A percentile compares a stretch with the other conserved stretches of the same genome.
Evolutionary conservation across 2,888 invertebrate species (phyloP).

Genomic region (Dryomyza anilis): DNA sequence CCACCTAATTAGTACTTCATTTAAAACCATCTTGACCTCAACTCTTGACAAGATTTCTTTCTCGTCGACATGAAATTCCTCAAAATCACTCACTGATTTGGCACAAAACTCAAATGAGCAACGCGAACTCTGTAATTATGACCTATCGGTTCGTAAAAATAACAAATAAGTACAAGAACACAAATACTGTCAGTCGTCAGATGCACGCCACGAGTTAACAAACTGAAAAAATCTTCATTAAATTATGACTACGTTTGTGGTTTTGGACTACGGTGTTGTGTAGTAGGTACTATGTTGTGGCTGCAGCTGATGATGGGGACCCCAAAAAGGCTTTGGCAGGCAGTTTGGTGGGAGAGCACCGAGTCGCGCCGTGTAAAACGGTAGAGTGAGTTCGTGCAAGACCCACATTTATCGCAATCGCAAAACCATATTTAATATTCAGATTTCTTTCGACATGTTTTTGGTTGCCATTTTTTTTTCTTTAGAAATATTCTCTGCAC

Average conservation of each 20-base stretch:
- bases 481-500: slow-evolving; percentile 1
- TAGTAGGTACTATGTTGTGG: background rate
- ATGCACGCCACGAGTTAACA: slow-evolving; percentile 36
- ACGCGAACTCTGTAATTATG: slow-evolving; percentile 18
- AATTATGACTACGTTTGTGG: slow-evolving; percentile 29
- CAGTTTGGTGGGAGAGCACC: slow-evolving; percentile 2
- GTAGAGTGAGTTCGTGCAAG: slow-evolving; percentile 33
- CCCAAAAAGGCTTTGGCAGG: too few species aligned
- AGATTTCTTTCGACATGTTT: slow-evolving; percentile 33
- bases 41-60: too few species aligned
- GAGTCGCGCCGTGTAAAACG: background rate
- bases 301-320: background rate
- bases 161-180: slow-evolving; percentile 23
- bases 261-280: background rate
- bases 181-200: slow-evolving; percentile 30
- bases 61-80: too few species aligned
- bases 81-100: background rate
- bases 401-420: slow-evolving; percentile 36
- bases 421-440: slow-evolving; percentile 41
- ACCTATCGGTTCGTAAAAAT: slow-evolving; percentile 19
- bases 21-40: too few species aligned
- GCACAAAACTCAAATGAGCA: too few species aligned
- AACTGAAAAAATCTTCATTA: slow-evolving; percentile 35
- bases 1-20: too few species aligned
- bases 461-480: slow-evolving; percentile 15